Conservation (phyloP, 2,113 vertebrate genomes). For the Heptranchias perlo region DNA sequence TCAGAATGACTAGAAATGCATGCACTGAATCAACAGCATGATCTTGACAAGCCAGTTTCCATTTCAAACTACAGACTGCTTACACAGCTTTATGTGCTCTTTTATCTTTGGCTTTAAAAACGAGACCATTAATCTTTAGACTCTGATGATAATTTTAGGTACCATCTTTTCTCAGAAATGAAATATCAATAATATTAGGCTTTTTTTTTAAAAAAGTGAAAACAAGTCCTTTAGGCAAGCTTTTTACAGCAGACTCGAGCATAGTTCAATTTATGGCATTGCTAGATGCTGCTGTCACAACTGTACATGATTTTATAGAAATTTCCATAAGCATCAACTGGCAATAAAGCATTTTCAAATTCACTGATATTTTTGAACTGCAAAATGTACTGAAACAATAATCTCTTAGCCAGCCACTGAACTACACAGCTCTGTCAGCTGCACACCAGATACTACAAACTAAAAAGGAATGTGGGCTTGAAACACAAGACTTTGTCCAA, state of each 20-base stretch:
- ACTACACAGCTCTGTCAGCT: neutral
- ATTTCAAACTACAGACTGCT: constrained; percentile 37
- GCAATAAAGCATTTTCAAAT: neutral
- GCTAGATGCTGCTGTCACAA: neutral
- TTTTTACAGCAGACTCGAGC: neutral
- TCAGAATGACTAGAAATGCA: neutral
- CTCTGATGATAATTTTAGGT: neutral
- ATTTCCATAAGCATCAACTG: neutral
- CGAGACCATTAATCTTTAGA: neutral
- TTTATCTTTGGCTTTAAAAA: constrained; percentile 14
- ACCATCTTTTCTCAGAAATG: neutral
- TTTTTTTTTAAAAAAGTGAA: neutral
- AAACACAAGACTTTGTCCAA: neutral
- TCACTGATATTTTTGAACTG: neutral
- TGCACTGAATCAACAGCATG: constrained; percentile 17
- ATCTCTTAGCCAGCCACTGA: neutral
- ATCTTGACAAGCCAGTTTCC: constrained; percentile 30
- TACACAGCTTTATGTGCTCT: neutral
- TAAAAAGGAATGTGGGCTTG: neutral
- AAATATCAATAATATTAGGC: neutral
- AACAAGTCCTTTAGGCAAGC: neutral
- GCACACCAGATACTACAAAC: neutral
- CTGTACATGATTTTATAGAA: neutral
- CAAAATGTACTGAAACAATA: neutral
- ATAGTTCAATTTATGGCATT: neutral